phyloP scores from a whole-genome alignment of 2,888 invertebrate species.

The Troides oblongomaculatus region DNA sequence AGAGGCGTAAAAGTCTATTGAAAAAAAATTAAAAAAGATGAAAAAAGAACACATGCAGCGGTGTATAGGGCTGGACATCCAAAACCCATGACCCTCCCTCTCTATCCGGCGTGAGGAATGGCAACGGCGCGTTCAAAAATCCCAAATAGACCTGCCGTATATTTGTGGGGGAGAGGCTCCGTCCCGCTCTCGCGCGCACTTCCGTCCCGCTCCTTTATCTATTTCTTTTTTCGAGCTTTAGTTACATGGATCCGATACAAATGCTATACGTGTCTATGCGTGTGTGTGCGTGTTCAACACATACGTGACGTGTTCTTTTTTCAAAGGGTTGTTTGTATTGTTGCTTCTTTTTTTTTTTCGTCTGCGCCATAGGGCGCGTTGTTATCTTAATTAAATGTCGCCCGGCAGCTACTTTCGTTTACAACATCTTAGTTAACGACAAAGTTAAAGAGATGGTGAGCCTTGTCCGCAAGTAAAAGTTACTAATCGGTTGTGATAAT shows the following conservation, averaged over 20 bases:
- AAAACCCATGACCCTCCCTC: slow-evolving; percentile 30
- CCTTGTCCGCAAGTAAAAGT: not conserved
- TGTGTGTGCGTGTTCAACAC: slow-evolving; percentile 8
- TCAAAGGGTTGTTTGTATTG: slow-evolving; percentile 24
- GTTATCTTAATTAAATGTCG: slow-evolving; percentile 23
- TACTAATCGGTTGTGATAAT: too few relatives aligned
- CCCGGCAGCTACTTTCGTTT: slow-evolving; percentile 3
- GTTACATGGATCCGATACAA: slow-evolving; percentile 32
- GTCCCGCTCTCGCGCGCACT: slow-evolving; percentile 38
- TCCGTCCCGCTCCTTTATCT: slow-evolving; percentile 40
- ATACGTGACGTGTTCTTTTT: slow-evolving; percentile 4
- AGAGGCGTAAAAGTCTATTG: slow-evolving; percentile 2
- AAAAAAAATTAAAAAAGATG: slow-evolving; percentile 3
- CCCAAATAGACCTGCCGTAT: slow-evolving; percentile 38
- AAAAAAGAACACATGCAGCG: not conserved
- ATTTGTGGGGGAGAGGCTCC: slow-evolving; percentile 40
- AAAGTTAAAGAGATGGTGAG: not conserved
- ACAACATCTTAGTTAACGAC: slow-evolving; percentile 1
- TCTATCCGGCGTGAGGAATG: slow-evolving; percentile 26
- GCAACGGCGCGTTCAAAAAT: slow-evolving; percentile 36
- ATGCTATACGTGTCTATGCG: not conserved
- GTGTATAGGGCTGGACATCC: slow-evolving; percentile 28
- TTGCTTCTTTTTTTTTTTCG: slow-evolving; percentile 14
- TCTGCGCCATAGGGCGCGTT: slow-evolving; percentile 17
- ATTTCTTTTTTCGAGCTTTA: slow-evolving; percentile 38